Evolutionary conservation across 2,797 vertebrate species (phyloP).

Genomic region (Macroramphosus scolopax): DNA sequence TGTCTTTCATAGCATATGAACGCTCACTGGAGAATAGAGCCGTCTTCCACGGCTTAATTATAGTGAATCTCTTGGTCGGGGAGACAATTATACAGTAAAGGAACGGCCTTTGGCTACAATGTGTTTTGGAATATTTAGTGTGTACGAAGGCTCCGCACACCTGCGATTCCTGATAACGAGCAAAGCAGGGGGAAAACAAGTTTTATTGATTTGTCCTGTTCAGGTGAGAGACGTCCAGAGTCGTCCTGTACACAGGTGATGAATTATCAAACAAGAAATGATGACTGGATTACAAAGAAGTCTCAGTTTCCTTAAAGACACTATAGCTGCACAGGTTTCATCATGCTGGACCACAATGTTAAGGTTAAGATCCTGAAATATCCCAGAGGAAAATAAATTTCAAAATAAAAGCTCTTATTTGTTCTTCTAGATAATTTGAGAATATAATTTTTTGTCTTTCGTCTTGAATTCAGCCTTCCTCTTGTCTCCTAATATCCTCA

Average conservation of each 20-base stretch:
- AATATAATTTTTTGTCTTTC: too few species aligned
- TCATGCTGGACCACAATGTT: conserved; percentile 19
- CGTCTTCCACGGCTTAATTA: conserved; percentile 74
- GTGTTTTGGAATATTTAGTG: conserved; percentile 72
- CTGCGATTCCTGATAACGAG: conserved; percentile 72
- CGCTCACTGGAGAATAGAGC: conserved; percentile 65
- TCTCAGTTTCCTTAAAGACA: conserved; percentile 26
- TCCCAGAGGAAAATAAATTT: background rate
- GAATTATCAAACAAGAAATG: conserved; percentile 44
- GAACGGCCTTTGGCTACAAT: conserved; percentile 73
- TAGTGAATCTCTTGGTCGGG: conserved; percentile 65
- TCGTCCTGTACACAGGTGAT: conserved; percentile 19
- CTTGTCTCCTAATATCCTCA: too few species aligned
- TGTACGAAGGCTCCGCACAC: conserved; percentile 52
- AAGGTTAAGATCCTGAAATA: conserved; percentile 26
- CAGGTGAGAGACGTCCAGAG: conserved; percentile 26
- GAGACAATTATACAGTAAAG: conserved; percentile 75
- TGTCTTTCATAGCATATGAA: conserved; percentile 63
- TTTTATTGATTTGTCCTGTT: conserved; percentile 64
- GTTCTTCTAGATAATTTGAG: too few species aligned
- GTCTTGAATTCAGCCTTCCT: too few species aligned
- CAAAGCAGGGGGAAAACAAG: conserved; percentile 52
- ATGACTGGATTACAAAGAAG: too few species aligned
- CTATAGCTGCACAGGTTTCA: conserved; percentile 20
- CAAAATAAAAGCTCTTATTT: too few species aligned